Conservation (phyloP, 2,888 invertebrate genomes). For the Cancer borealis region DNA sequence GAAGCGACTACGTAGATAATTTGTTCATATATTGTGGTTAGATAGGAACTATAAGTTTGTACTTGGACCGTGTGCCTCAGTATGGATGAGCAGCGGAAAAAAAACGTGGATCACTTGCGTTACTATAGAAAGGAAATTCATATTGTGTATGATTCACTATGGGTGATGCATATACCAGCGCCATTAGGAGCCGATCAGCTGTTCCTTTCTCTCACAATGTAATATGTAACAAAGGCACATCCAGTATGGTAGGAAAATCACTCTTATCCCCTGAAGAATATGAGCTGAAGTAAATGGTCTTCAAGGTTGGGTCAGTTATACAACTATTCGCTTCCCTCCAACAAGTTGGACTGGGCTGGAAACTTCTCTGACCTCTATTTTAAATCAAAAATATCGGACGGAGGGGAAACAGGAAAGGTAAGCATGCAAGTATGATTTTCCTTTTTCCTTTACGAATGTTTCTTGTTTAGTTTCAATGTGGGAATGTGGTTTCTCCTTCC, state of each 20-base stretch:
- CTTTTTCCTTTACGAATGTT: too few relatives aligned
- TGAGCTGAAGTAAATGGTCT: constrained; percentile 32
- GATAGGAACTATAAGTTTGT: neutral
- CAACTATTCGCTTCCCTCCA: constrained; percentile 23
- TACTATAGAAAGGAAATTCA: neutral
- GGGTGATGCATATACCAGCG: neutral
- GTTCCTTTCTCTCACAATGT: constrained; percentile 50
- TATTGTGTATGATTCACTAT: neutral
- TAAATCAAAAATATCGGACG: too few relatives aligned
- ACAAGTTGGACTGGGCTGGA: neutral
- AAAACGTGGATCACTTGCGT: neutral
- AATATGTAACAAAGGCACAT: constrained; percentile 28
- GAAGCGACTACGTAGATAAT: neutral
- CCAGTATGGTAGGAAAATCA: constrained; percentile 1
- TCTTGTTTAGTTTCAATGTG: too few relatives aligned
- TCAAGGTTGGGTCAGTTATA: constrained; percentile 62
- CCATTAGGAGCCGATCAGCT: neutral
- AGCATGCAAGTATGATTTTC: too few relatives aligned
- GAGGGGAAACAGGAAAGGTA: too few relatives aligned
- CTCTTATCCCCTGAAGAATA: constrained; percentile 50
- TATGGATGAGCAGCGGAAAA: neutral
- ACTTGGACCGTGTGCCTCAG: neutral
- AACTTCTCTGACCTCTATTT: constrained; percentile 21
- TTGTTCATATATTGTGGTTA: neutral
- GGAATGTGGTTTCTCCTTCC: too few relatives aligned